These are phyloP conservation scores for Hemichromis elongatus DNA, from an alignment of 2,113 vertebrate genomes.

Conservation along the genomic window DNA sequence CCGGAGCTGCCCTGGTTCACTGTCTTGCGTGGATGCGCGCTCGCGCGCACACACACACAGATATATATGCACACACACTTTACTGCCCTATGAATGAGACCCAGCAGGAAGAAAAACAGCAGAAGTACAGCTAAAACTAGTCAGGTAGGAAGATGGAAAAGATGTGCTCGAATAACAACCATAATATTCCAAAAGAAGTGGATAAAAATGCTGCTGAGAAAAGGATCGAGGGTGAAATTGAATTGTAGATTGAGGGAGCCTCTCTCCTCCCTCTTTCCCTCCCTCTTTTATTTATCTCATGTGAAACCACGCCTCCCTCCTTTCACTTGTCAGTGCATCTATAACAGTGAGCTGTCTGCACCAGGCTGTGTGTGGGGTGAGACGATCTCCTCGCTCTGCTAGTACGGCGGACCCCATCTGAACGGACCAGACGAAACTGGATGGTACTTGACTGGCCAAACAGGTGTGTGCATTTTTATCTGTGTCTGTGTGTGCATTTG, in stretches of 20 bases:
- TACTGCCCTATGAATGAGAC: conserved; percentile 42
- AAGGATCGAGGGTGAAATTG: conserved; percentile 53
- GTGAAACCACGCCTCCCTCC: conserved; percentile 70
- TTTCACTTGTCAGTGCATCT: conserved; percentile 76
- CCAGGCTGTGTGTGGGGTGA: conserved; percentile 61
- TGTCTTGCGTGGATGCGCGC: conserved; percentile 2
- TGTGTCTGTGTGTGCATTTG: not conserved
- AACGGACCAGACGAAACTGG: conserved; percentile 33
- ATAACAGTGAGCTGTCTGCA: conserved; percentile 73
- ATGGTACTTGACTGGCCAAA: conserved; percentile 41
- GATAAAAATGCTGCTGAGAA: conserved; percentile 12
- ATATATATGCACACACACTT: not conserved
- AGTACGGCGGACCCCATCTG: conserved; percentile 32
- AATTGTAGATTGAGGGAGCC: conserved; percentile 74
- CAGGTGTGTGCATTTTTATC: conserved; percentile 58
- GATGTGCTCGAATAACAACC: not conserved
- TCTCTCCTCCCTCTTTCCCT: conserved; percentile 64
- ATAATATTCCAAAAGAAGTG: not conserved
- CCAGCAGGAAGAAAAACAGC: not conserved
- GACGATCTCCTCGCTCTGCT: conserved; percentile 49
- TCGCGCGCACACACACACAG: not conserved
- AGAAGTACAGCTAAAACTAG: conserved; percentile 2
- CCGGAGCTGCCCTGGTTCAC: conserved; percentile 53
- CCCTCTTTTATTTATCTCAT: conserved; percentile 72
- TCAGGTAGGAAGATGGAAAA: not conserved